Evolutionary conservation across 1,140 invertebrate species (phyloP).

Genomic region (Xylocopa sonorina): DNA sequence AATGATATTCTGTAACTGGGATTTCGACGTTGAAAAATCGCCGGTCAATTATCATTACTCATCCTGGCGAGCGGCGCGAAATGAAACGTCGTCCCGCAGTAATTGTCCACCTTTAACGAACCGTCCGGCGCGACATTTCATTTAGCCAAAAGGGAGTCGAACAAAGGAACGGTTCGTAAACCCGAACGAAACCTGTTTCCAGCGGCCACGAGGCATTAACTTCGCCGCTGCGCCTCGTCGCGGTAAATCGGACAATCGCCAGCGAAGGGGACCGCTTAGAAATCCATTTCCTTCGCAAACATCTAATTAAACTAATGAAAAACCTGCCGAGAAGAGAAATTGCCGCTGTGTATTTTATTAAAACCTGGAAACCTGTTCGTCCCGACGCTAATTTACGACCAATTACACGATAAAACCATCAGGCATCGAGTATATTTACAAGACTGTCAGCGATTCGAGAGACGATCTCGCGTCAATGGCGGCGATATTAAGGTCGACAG

Average conservation of each 20-base stretch:
- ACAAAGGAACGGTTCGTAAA: conserved; percentile 6
- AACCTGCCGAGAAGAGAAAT: too few species aligned
- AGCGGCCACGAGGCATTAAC: background rate
- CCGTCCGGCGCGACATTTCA: background rate
- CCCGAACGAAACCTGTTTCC: conserved; percentile 1
- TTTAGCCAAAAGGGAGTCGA: background rate
- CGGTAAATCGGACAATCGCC: background rate
- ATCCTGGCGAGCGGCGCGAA: background rate
- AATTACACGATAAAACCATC: background rate
- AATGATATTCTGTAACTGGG: background rate
- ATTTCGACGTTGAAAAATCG: background rate
- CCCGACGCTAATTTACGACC: background rate
- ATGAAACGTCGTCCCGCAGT: background rate
- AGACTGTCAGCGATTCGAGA: too few species aligned
- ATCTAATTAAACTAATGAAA: background rate
- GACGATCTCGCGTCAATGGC: background rate
- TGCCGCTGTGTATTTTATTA: background rate
- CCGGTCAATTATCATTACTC: background rate
- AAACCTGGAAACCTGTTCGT: background rate
- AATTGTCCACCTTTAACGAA: conserved; percentile 1
- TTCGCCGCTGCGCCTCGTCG: background rate
- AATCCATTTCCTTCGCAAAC: background rate
- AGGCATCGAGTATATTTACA: background rate
- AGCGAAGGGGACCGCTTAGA: background rate
- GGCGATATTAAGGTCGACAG: conserved; percentile 54